Conservation (phyloP, 2,797 vertebrate genomes). For the Megalops cyprinoides region DNA sequence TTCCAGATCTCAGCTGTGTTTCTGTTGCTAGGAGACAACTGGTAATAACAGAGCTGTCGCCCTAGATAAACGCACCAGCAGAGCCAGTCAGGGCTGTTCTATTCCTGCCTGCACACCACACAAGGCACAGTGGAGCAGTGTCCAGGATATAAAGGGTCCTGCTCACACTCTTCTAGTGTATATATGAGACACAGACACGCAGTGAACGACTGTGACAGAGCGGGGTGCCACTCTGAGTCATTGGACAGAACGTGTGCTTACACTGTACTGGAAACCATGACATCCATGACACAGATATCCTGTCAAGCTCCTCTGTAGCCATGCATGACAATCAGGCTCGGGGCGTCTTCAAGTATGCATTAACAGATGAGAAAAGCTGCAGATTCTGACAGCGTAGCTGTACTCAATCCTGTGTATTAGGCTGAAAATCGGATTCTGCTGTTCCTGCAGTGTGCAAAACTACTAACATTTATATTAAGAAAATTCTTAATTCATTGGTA, state of each 20-base stretch:
- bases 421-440: not conserved
- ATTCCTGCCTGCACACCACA: constrained; percentile 31
- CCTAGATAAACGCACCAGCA: constrained; percentile 57
- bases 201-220: not conserved
- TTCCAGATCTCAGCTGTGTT: constrained; percentile 53
- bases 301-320: not conserved
- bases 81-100: constrained; percentile 40
- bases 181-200: not conserved
- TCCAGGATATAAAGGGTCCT: not conserved
- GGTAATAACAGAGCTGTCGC: constrained; percentile 67
- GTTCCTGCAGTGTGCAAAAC: not conserved
- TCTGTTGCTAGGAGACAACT: constrained; percentile 73
- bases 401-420: not conserved
- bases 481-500: no score
- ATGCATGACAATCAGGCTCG: no score
- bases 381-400: not conserved
- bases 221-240: not conserved
- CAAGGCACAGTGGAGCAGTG: not conserved
- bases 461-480: not conserved
- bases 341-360: not conserved
- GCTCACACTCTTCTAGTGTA: not conserved
- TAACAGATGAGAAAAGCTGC: not conserved
- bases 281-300: not conserved
- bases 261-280: not conserved
- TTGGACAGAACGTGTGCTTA: not conserved